Conservation (phyloP, 2,797 vertebrate genomes). For the Jordanella pulchra region DNA sequence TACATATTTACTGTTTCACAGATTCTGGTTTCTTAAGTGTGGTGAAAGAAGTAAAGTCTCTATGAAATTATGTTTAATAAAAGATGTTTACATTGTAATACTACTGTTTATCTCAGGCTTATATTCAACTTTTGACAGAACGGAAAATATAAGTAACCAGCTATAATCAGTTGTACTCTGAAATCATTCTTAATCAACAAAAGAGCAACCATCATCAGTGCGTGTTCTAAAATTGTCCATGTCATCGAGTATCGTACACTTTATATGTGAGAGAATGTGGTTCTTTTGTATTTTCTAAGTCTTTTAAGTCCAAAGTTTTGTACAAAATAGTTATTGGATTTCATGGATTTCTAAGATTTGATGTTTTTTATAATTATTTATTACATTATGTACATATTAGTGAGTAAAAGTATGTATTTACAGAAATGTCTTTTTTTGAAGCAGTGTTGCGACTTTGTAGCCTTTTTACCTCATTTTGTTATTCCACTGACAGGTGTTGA, state of each 20-base stretch:
- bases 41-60: conserved; percentile 24
- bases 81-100: conserved; percentile 59
- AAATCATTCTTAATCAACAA: conserved; percentile 57
- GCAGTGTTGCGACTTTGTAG: conserved; percentile 86
- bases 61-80: conserved; percentile 25
- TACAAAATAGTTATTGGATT: conserved; percentile 84
- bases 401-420: conserved; percentile 91
- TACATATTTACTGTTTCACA: conserved; percentile 31
- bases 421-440: conserved; percentile 76
- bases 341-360: conserved; percentile 81
- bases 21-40: conserved; percentile 10
- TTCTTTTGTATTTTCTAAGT: conserved; percentile 64
- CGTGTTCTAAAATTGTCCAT: conserved; percentile 34
- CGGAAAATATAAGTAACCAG: conserved; percentile 44
- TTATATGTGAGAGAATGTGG: conserved; percentile 61
- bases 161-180: conserved; percentile 46
- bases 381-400: conserved; percentile 94
- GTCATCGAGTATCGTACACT: conserved; percentile 49
- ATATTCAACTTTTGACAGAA: conserved; percentile 30
- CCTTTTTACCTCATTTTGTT: conserved; percentile 86
- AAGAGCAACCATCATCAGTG: conserved; percentile 43
- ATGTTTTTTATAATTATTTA: conserved; percentile 94
- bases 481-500: conserved; percentile 84
- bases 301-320: conserved; percentile 90
- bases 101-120: conserved; percentile 55